A percentile compares a stretch with the other conserved stretches of the same genome.
Conservation (phyloP, 2,797 vertebrate genomes). For the Phoebastria nigripes region DNA sequence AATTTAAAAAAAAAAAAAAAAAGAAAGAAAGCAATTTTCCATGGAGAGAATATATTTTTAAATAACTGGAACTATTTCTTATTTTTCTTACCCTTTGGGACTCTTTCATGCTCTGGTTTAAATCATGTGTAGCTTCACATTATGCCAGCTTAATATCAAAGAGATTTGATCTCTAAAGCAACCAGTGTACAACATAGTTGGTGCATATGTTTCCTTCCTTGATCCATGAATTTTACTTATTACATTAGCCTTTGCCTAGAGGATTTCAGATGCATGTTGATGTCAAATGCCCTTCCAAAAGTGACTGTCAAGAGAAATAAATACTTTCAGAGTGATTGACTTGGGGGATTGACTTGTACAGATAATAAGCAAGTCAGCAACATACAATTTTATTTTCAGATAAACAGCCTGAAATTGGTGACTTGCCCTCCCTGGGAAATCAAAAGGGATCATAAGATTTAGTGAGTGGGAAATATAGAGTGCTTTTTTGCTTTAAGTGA, state of each 20-base stretch:
- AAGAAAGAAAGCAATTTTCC: background rate
- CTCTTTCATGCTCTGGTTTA: background rate
- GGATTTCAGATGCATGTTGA: background rate
- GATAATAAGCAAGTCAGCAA: background rate
- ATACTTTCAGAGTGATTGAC: background rate
- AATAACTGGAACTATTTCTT: background rate
- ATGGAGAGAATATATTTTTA: background rate
- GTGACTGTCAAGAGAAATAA: conserved; percentile 9
- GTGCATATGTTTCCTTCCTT: background rate
- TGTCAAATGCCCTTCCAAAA: conserved; percentile 16
- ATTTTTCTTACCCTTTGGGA: background rate
- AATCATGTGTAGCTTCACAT: background rate
- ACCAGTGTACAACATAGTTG: background rate
- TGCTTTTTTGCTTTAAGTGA: background rate
- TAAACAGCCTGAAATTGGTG: conserved; percentile 4
- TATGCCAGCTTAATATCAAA: background rate
- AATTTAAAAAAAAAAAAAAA: too few relatives aligned
- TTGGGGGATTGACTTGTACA: background rate
- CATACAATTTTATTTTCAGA: background rate
- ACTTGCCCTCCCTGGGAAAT: background rate
- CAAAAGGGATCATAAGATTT: background rate
- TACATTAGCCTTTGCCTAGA: background rate
- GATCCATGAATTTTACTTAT: background rate
- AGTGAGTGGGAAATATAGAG: background rate
- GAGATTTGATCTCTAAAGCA: background rate